These are phyloP conservation scores for Netelia fuscicornis DNA, from an alignment of 2,888 invertebrate species.

Conservation along the genomic window DNA sequence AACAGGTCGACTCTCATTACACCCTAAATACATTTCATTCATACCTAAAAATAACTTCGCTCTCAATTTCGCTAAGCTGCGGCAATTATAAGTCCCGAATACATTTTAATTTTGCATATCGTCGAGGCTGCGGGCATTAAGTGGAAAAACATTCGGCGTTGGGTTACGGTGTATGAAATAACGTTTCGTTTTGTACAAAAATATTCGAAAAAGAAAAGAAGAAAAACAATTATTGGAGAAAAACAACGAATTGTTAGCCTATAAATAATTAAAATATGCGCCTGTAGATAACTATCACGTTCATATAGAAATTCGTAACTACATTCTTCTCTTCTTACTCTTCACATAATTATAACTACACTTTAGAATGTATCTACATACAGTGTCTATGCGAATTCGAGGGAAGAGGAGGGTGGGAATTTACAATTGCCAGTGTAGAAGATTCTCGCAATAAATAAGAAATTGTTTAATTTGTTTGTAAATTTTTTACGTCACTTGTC, in stretches of 20 bases:
- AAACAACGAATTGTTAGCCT: slow-evolving; percentile 46
- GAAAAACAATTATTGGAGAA: slow-evolving; percentile 20
- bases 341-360: slow-evolving; percentile 35
- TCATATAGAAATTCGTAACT: slow-evolving; percentile 69
- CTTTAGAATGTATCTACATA: slow-evolving; percentile 64
- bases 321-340: slow-evolving; percentile 33
- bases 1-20: slow-evolving; percentile 65
- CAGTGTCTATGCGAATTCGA: slow-evolving; percentile 51
- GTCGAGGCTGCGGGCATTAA: neutral
- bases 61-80: slow-evolving; percentile 3
- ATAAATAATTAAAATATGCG: slow-evolving; percentile 69
- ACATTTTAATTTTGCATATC: neutral
- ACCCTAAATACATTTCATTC: slow-evolving; percentile 41
- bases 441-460: slow-evolving; percentile 64
- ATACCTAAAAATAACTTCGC: slow-evolving; percentile 50
- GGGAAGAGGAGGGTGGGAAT: slow-evolving; percentile 32
- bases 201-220: slow-evolving; percentile 3
- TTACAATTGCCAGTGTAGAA: slow-evolving; percentile 57
- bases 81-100: slow-evolving; percentile 1
- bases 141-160: slow-evolving; percentile 3
- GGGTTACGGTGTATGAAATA: neutral
- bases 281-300: slow-evolving; percentile 67
- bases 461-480: slow-evolving; percentile 19
- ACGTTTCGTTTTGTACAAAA: slow-evolving; percentile 62
- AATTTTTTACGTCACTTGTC: neutral